Evolutionary conservation across 2,113 vertebrate genomes (phyloP).

Genomic region (Eubucco bourcierii): DNA sequence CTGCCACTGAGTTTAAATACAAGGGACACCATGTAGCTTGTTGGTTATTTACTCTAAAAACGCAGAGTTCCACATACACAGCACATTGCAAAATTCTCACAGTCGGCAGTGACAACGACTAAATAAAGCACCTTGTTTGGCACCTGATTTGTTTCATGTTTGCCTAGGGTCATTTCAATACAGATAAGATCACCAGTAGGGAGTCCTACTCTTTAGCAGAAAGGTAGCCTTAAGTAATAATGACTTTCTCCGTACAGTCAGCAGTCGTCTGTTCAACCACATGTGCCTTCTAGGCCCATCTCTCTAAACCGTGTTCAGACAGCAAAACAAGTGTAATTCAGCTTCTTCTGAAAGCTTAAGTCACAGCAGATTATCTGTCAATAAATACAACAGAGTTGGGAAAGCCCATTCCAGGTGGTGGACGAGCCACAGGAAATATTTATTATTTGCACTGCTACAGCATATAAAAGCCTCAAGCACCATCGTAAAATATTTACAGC

Average conservation of each 20-base stretch:
- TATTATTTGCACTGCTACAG: not conserved
- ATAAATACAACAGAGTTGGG: not conserved
- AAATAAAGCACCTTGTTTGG: not conserved
- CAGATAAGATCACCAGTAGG: fast-evolving
- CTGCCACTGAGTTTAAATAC: not conserved
- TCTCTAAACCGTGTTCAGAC: not conserved
- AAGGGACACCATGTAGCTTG: not conserved
- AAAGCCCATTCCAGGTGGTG: not conserved
- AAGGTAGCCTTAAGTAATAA: not conserved
- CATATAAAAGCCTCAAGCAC: not conserved
- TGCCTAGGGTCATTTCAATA: not conserved
- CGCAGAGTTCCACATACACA: not conserved
- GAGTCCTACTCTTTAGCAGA: not conserved
- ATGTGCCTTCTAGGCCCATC: not conserved
- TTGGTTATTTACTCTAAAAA: not conserved
- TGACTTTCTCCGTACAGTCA: not conserved
- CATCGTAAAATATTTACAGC: not conserved
- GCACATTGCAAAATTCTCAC: not conserved
- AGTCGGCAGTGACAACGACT: not conserved
- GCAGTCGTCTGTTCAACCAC: fast-evolving
- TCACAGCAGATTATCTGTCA: not conserved
- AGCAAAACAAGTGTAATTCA: not conserved
- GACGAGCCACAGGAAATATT: not conserved
- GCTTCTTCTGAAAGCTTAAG: not conserved
- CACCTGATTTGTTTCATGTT: not conserved